These are phyloP conservation scores for Tenebrosternarchus preto DNA, from an alignment of 2,113 vertebrate species.

Conservation along the genomic window DNA sequence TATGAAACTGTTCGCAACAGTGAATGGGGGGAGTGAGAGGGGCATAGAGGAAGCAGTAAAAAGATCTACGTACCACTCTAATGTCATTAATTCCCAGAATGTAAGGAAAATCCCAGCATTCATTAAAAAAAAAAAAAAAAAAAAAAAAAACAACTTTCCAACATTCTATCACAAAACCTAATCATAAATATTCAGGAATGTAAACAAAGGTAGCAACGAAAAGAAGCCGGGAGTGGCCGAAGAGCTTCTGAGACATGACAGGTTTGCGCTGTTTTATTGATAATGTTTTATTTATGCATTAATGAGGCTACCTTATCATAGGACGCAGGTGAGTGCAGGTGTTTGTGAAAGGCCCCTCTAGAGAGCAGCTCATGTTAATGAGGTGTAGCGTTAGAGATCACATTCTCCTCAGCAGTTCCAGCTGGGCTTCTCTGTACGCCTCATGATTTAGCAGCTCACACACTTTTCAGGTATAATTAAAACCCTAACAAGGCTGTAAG, in stretches of 20 bases:
- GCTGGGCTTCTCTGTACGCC: slow-evolving; percentile 8
- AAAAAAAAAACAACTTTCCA: no score
- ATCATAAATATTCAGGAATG: slow-evolving; percentile 31
- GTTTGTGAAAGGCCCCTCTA: slow-evolving; percentile 44
- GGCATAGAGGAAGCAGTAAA: neutral
- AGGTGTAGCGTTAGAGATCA: slow-evolving; percentile 46
- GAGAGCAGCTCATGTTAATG: slow-evolving; percentile 55
- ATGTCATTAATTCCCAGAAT: slow-evolving; percentile 16
- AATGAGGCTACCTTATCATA: slow-evolving; percentile 56
- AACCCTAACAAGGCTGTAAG: neutral
- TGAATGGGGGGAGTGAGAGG: slow-evolving; percentile 7
- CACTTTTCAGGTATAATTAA: slow-evolving; percentile 15
- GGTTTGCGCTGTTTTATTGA: slow-evolving; percentile 4
- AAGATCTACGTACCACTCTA: slow-evolving; percentile 10
- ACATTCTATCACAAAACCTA: slow-evolving; percentile 26
- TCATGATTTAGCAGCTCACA: slow-evolving; percentile 16
- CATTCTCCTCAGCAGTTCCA: slow-evolving; percentile 44
- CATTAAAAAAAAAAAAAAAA: no score
- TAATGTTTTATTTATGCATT: slow-evolving; percentile 58
- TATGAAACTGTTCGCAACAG: slow-evolving; percentile 57
- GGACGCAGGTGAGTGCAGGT: slow-evolving; percentile 58
- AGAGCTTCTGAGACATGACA: slow-evolving; percentile 30
- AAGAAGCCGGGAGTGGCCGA: neutral
- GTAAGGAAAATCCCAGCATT: neutral
- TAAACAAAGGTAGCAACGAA: neutral